Base-by-base conservation (phyloP, 2,888 invertebrate species). In the Drosophila aldrichi region DNA sequence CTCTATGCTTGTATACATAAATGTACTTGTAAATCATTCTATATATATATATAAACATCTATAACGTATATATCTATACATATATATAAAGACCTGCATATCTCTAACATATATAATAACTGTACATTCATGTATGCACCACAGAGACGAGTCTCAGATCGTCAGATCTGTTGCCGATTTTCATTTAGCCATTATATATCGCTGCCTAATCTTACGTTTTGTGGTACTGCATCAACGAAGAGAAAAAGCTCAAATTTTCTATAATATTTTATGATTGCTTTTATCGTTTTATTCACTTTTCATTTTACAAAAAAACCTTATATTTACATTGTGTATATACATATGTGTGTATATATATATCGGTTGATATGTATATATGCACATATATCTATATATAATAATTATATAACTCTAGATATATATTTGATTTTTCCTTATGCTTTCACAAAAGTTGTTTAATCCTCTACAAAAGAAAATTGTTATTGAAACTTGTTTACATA, bases 201-300 rank as follows among this genome's bases (percentile, higher is more conserved):
- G 59, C 71, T 71, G 76, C 76, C 71, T 71, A 79, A 77, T 76
- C 76, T 72, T 72, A 71, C 63, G 76, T 78, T 79, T 79, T 81
- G 77, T 77, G 79, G 74, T 81, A 79, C 62, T 71, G 85, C 91
- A 91, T 92, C 92, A 92, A 92, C 87, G 92, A 93, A 92, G 92
- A 92, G 92, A 93, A 92, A 77, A 77, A 77, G 76, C 76, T 77
- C 76, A 77, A 77, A 77, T 74, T 65, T 70, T 70, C 44, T 65
- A 58, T 77, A n/a, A 60, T 63, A 52, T 58, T 68, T 69, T 69
- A 46, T 68, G 43, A 70, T 73, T 64, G 12, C 20, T 32, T 54
- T 46, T 46, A 8, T 4, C 9, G n/a, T 25, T 29, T 5, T 29
- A 4, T n/a, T 9, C 5, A 3, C 3, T 29, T n/a, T 25, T 46